Base-by-base conservation (phyloP, 2,797 vertebrate genomes). In the Sarcophilus harrisii region DNA sequence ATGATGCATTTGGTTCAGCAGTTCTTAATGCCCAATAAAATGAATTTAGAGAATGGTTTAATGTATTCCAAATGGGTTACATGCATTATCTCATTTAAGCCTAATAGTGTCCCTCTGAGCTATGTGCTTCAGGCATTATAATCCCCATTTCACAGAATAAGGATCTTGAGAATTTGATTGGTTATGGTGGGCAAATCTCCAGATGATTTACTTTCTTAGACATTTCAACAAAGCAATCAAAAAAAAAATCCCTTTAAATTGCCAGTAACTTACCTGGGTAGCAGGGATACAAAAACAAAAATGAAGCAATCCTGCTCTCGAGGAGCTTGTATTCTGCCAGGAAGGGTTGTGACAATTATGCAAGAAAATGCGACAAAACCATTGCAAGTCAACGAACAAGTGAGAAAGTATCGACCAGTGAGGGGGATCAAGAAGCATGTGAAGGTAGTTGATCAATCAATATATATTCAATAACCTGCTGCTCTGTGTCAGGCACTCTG, bases 281-380 rank as follows among this genome's bases (percentile, higher is more conserved):
- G 38, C 1, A 81, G 3, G 8, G 21, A 9, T 49, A 11, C 21
- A 87, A 49, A 87, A 3, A 49, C 38, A 87, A 45, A 81, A 49
- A 4, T 11, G 38, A 49, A 49, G 28, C 2, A 45, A 12, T 38
- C 24, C 18, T 11, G 2, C 18, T 9, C 38, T 81, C 38, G 4
- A 49, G 24, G 38, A 87, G 9, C 24, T 87, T 87, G 3, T 27
- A n/a, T 27, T 49, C 38, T 49, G 2, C 38, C 3, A 3, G 38
- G 1, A 55, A 55, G 38, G 73, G 24, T 27, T 49, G 45, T 3
- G 1, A 27, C 73, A 27, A 1, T 11, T 49, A 49, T 9, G 1
- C 21, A 27, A 38, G 9, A 11, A 27, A 1, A 24, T 3, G 1
- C 21, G 27, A 38, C 21, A 11, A 27, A 1, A 24, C 3, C 9